Evolutionary conservation across 2,888 invertebrate genomes (phyloP).

Genomic region (Andrena trimmerana): DNA sequence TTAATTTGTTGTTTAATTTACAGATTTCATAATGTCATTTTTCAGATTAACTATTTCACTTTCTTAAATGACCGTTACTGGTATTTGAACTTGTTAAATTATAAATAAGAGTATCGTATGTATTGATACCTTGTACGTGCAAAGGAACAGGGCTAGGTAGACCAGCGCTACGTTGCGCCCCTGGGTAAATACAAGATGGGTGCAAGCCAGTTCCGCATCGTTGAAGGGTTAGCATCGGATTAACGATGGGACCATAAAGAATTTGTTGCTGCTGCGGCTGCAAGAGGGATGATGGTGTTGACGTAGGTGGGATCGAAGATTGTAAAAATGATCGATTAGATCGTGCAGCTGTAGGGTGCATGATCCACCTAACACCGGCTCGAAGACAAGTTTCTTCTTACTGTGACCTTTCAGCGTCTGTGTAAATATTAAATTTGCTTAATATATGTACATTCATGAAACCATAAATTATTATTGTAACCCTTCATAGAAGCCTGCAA

Average conservation of each 20-base stretch:
- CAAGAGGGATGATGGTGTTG: conserved; percentile 65
- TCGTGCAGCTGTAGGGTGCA: conserved; percentile 78
- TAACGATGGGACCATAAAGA: conserved; percentile 76
- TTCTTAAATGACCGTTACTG: too few species aligned
- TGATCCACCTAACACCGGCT: conserved; percentile 73
- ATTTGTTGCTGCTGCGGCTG: conserved; percentile 76
- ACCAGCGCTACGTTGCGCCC: conserved; percentile 70
- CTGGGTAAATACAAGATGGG: conserved; percentile 76
- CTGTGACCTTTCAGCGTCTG: conserved; percentile 48
- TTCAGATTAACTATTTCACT: too few species aligned
- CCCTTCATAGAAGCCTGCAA: too few species aligned
- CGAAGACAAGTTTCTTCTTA: conserved; percentile 47
- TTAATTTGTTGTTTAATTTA: neutral
- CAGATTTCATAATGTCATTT: neutral
- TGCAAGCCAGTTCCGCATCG: conserved; percentile 74
- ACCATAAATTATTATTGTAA: too few species aligned
- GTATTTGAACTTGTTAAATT: neutral
- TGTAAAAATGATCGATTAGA: conserved; percentile 74
- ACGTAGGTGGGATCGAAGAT: conserved; percentile 61
- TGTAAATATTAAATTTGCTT: conserved; percentile 23
- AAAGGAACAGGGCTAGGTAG: conserved; percentile 66
- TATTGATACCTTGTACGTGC: conserved; percentile 74
- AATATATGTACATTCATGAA: neutral
- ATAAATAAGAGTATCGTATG: conserved; percentile 33
- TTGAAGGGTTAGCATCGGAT: conserved; percentile 74